Evolutionary conservation across 2,113 vertebrate genomes (phyloP).

Genomic region (Coptodon bakossiorum): DNA sequence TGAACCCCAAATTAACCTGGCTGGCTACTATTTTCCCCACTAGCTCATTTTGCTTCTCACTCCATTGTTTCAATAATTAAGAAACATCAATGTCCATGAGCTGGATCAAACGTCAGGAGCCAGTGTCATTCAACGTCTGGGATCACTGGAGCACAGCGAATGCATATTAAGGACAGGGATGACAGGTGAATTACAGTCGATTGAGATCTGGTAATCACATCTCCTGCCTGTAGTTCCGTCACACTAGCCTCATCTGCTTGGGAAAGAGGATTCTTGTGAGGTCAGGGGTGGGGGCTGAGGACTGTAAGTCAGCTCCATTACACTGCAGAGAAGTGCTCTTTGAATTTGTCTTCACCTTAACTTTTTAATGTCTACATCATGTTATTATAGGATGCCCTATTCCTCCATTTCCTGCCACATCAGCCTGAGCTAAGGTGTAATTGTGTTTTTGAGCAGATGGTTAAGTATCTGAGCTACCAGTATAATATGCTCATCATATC

Average conservation of each 20-base stretch:
- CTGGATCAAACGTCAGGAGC: conserved; percentile 39
- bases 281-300: background rate
- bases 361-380: background rate
- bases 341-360: background rate
- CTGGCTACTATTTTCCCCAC: conserved; percentile 58
- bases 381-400: background rate
- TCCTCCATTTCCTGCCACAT: conserved; percentile 18
- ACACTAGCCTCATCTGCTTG: conserved; percentile 16
- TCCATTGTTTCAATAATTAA: conserved; percentile 67
- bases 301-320: background rate
- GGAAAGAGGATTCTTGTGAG: background rate
- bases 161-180: conserved; percentile 51
- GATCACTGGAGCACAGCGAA: conserved; percentile 33
- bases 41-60: conserved; percentile 41
- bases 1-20: conserved; percentile 71
- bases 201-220: conserved; percentile 68
- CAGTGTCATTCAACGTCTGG: conserved; percentile 11
- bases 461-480: conserved; percentile 4
- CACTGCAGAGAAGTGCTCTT: background rate
- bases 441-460: conserved; percentile 29
- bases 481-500: background rate
- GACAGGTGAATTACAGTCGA: conserved; percentile 61
- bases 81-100: conserved; percentile 59
- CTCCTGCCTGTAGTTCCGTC: conserved; percentile 33
- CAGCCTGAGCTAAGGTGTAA: conserved; percentile 1